phyloP scores from a whole-genome alignment of 2,113 vertebrate genomes.

The Phalacrocorax brasilianus region DNA sequence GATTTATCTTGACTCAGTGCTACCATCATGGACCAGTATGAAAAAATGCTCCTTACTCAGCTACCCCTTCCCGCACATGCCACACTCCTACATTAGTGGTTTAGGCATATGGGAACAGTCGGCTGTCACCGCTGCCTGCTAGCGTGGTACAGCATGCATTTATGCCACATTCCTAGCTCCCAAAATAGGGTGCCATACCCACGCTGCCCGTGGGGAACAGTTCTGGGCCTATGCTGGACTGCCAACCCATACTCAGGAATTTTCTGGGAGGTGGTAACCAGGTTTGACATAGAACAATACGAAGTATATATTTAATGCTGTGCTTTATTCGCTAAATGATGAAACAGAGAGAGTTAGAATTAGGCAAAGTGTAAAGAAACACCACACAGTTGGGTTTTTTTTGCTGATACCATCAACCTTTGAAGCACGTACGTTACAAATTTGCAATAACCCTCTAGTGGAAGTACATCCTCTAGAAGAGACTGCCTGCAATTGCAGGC shows the following conservation, averaged over 20 bases:
- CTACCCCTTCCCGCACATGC: background rate
- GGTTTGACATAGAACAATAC: background rate
- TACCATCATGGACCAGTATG: background rate
- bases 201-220: background rate
- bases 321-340: background rate
- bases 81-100: background rate
- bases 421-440: background rate
- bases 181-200: background rate
- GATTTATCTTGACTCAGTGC: background rate
- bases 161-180: background rate
- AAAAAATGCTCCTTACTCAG: background rate
- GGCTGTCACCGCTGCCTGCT: background rate
- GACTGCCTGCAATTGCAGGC: background rate
- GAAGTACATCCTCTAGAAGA: background rate
- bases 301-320: background rate
- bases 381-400: background rate
- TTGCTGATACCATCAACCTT: background rate
- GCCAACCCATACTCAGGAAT: background rate
- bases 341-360: background rate
- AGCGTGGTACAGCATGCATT: background rate
- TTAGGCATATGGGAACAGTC: background rate
- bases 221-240: background rate
- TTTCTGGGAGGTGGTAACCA: background rate
- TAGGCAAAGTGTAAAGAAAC: background rate
- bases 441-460: background rate